Conservation (phyloP, 2,888 invertebrate species). For the Alentia gelatinosa region DNA sequence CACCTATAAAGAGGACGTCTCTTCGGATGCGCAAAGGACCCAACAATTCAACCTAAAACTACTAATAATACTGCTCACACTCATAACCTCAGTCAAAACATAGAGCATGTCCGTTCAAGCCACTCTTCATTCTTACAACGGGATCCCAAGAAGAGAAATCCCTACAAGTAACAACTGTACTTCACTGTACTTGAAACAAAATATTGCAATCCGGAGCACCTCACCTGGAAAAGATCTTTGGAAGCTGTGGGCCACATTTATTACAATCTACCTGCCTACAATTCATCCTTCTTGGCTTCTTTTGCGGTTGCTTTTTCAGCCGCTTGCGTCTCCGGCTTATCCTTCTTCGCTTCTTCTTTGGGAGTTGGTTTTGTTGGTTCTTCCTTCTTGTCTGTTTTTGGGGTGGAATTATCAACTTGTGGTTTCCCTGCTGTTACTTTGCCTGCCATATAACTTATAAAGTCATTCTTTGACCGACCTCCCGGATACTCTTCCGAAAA, state of each 20-base stretch:
- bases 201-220: neutral
- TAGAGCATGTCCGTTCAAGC: no score
- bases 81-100: no score
- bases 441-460: constrained; percentile 84
- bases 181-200: neutral
- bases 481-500: constrained; percentile 86
- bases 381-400: constrained; percentile 6
- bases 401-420: neutral
- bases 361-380: no score
- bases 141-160: no score
- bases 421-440: constrained; percentile 75
- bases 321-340: neutral
- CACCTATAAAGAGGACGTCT: no score
- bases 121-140: no score
- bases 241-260: neutral
- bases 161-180: neutral
- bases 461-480: constrained; percentile 86
- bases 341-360: no score
- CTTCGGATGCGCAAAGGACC: no score
- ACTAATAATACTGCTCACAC: no score
- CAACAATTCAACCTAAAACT: no score
- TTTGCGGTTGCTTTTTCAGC: neutral
- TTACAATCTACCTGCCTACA: neutral
- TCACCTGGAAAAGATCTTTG: neutral
- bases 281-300: neutral